These are phyloP conservation scores for Empidonax traillii DNA, from an alignment of 2,113 vertebrate genomes.

Conservation along the genomic window DNA sequence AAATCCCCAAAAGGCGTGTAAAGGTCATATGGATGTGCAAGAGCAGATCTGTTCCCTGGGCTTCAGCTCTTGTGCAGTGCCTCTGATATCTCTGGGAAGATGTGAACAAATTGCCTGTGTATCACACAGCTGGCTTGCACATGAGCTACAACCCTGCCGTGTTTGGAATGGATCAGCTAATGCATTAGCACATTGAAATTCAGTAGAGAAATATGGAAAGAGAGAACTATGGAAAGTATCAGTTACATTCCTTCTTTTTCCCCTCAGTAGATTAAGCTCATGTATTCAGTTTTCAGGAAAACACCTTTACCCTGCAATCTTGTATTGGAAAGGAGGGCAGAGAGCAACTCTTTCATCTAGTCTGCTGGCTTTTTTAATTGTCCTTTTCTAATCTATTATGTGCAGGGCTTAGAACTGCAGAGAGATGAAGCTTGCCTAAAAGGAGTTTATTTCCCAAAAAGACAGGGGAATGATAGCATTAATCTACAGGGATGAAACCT, in stretches of 20 bases:
- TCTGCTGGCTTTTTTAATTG: background rate
- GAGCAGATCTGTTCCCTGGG: background rate
- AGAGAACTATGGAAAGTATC: background rate
- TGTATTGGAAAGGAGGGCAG: background rate
- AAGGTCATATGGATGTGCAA: background rate
- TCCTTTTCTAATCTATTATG: background rate
- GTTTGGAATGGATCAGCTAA: background rate
- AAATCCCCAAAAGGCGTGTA: background rate
- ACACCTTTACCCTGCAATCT: background rate
- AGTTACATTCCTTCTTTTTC: background rate
- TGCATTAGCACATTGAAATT: background rate
- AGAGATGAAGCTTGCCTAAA: background rate
- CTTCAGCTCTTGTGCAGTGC: background rate
- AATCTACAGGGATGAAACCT: background rate
- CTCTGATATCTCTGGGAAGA: background rate
- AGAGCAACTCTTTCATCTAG: background rate
- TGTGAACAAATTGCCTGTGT: background rate
- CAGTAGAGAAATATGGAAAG: background rate
- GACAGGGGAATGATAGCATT: background rate
- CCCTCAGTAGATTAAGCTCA: background rate
- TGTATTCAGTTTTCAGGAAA: background rate
- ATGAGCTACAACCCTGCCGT: background rate
- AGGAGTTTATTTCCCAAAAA: background rate
- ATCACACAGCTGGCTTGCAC: background rate
- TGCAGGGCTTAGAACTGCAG: background rate